phyloP scores from a whole-genome alignment of 2,888 invertebrate genomes.

The Daptonema setosum region DNA sequence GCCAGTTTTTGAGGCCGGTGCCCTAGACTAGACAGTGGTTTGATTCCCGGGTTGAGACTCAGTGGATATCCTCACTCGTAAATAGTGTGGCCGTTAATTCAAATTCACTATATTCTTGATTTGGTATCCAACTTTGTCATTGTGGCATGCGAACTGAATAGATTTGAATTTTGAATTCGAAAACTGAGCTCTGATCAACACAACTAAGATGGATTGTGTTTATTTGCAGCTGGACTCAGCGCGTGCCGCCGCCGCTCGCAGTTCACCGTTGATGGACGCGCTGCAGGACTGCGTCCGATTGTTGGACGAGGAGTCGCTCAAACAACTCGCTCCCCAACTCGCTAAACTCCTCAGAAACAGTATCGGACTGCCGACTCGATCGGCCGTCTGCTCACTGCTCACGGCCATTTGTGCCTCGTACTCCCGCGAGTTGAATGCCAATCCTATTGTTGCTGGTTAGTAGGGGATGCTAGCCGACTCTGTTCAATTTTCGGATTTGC shows the following conservation, averaged over 20 bases:
- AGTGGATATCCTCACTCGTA: no score
- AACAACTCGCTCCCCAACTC: constrained; percentile 51
- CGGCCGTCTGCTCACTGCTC: constrained; percentile 10
- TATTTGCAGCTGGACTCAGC: not conserved
- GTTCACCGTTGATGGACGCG: constrained; percentile 43
- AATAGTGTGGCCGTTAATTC: no score
- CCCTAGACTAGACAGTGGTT: no score
- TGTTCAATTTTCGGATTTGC: no score
- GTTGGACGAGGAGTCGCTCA: constrained; percentile 51
- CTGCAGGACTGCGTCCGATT: constrained; percentile 46
- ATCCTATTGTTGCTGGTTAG: not conserved
- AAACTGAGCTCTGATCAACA: no score
- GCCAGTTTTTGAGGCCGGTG: no score
- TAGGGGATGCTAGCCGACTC: not conserved
- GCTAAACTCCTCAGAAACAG: constrained; percentile 52
- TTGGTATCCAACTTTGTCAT: no score
- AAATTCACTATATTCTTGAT: no score
- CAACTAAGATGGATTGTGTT: no score
- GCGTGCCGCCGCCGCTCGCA: not conserved
- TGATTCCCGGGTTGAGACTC: no score
- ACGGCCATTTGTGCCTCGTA: not conserved
- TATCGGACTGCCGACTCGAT: constrained; percentile 60
- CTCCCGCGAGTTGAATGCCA: not conserved
- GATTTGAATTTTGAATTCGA: no score
- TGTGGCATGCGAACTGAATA: no score